Conservation (phyloP, 1,140 invertebrate genomes). For the Drosophila orosa region DNA sequence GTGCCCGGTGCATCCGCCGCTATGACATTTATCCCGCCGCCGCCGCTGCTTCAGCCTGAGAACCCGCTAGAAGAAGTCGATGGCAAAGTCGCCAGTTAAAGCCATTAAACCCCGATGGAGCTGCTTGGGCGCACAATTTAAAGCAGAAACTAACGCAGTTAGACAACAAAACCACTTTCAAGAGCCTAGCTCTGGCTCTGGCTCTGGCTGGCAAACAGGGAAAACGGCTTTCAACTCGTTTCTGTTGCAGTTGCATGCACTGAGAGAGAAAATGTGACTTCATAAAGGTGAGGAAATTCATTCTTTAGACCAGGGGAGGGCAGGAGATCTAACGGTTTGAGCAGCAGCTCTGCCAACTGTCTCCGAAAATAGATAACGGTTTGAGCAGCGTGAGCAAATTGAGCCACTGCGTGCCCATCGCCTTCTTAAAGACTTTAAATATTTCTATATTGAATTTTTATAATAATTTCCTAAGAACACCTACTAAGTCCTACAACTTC, state of each 20-base stretch:
- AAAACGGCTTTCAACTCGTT: conserved; percentile 82
- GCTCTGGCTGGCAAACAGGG: conserved; percentile 60
- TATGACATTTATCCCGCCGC: conserved; percentile 67
- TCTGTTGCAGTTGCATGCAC: conserved; percentile 48
- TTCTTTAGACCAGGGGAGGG: too few species aligned
- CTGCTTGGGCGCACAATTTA: conserved; percentile 74
- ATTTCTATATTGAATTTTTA: neutral
- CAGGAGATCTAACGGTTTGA: too few species aligned
- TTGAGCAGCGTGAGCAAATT: too few species aligned
- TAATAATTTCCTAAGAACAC: neutral
- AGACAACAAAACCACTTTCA: conserved; percentile 81
- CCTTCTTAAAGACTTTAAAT: neutral
- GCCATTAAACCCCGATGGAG: conserved; percentile 48
- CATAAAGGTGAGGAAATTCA: neutral
- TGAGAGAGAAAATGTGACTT: neutral
- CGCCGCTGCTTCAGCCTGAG: conserved; percentile 19
- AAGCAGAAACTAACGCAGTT: conserved; percentile 80
- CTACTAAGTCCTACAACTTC: neutral
- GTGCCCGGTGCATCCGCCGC: conserved; percentile 67
- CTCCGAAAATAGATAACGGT: too few species aligned
- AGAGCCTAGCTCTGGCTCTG: conserved; percentile 49
- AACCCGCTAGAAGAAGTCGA: conserved; percentile 31
- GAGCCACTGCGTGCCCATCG: too few species aligned
- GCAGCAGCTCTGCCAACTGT: too few species aligned
- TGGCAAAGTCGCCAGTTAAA: conserved; percentile 22